Base-by-base conservation (phyloP, 1,140 invertebrate species). In the Acromyrmex echinatior region DNA sequence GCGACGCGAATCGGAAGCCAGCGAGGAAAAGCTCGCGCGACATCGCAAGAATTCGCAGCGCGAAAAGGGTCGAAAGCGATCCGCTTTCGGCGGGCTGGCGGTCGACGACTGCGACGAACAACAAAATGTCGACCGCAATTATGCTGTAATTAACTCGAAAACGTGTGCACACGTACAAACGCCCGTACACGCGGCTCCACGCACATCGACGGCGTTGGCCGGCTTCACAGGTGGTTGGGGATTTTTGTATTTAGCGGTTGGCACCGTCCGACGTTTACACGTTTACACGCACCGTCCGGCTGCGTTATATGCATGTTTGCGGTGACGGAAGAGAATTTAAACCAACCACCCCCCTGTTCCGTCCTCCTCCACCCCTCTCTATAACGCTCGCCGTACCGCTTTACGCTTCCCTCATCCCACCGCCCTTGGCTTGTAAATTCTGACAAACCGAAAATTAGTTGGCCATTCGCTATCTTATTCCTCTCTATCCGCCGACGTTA, bases 161-260 rank as follows among this genome's bases (percentile, higher is more conserved):
- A 90, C 90, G 89, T 73, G 10, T 70, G 18, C 58, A 31, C 51
- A 68, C n/a, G n/a, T 18, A n/a, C 25, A 5, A 45, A 45, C 31
- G 28, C 31, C 28, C 85, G 49, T 58, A 58, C 73, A 16, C 21
- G 28, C 31, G 31, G 18, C 7, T 16, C 35, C 25, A 14, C 12
- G 84, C 39, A 79, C 71, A 68, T 31, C 66, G 51, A 25, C 63
- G 53, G 58, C 66, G 78, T 76, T 84, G 91, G 89, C 58, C 81
- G 89, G 89, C 86, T 91, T 92, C 92, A 95, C 95, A 95, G 95
- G 95, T 95, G 94, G 94, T 95, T 95, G 94, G 93, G 92, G 90
- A 95, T 95, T 95, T 95, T 95, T 95, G 95, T 95, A 95, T 95
- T 95, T 95, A 94, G 94, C 93, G 94, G 94, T 95, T 95, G 92